Conservation (phyloP, 2,797 vertebrate species). For the Chaunax sp. region DNA sequence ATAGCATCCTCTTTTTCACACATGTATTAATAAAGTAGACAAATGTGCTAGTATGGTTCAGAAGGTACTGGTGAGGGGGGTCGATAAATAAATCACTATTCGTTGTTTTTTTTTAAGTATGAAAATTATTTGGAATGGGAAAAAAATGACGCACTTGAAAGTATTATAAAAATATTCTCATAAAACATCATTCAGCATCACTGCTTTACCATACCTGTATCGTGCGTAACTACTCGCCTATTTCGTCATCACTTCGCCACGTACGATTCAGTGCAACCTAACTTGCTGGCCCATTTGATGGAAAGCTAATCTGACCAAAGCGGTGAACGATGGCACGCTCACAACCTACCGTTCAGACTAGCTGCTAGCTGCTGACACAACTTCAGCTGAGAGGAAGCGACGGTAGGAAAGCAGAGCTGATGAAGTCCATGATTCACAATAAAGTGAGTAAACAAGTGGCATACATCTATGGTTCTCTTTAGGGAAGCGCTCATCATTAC, state of each 20-base stretch:
- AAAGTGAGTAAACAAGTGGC: constrained; percentile 65
- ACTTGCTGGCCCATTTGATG: constrained; percentile 40
- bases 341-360: constrained; percentile 25
- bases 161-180: background rate
- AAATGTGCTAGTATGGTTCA: no score
- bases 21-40: no score
- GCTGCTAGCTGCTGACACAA: constrained; percentile 29
- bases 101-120: no score
- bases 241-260: constrained; percentile 71
- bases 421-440: constrained; percentile 33
- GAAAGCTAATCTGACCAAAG: constrained; percentile 53
- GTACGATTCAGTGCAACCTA: constrained; percentile 73
- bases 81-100: background rate
- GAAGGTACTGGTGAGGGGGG: no score
- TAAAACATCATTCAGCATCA: no score
- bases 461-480: background rate
- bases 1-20: no score
- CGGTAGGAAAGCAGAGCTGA: constrained; percentile 31
- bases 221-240: constrained; percentile 19
- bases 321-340: rapidly evolving
- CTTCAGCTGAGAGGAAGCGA: constrained; percentile 43
- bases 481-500: background rate
- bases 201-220: no score
- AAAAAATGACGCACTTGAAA: background rate
- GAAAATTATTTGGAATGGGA: background rate